phyloP scores from a whole-genome alignment of 2,888 invertebrate genomes.

The Dynastes hyllus region DNA sequence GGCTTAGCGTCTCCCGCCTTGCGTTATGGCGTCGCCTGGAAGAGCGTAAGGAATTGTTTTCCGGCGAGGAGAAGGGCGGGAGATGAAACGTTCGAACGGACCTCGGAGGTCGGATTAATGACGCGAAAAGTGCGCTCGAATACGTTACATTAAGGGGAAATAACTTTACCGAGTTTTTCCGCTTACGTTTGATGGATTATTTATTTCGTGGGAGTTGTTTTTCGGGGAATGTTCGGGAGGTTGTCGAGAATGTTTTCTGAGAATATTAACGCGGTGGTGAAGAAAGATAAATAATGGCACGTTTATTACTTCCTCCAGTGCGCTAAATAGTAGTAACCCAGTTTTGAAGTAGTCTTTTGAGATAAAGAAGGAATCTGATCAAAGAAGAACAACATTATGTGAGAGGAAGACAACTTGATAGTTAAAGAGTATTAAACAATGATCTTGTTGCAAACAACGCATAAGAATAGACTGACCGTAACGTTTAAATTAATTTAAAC shows the following conservation, averaged over 20 bases:
- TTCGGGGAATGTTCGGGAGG: not conserved
- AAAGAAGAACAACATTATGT: too few species aligned
- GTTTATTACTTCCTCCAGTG: too few species aligned
- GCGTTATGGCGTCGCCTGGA: not conserved
- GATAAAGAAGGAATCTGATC: too few species aligned
- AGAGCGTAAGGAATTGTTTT: conserved; percentile 31
- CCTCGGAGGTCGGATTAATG: conserved; percentile 24
- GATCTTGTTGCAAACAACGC: too few species aligned
- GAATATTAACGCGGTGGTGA: not conserved
- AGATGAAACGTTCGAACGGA: conserved; percentile 28
- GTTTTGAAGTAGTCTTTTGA: too few species aligned
- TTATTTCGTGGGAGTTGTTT: conserved; percentile 17
- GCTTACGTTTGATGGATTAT: conserved; percentile 31
- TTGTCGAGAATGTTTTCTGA: not conserved
- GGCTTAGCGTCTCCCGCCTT: not conserved
- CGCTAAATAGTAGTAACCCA: too few species aligned
- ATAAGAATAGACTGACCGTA: too few species aligned
- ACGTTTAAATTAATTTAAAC: too few species aligned
- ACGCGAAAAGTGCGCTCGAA: conserved; percentile 22
- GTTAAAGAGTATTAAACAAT: too few species aligned
- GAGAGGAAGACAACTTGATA: too few species aligned
- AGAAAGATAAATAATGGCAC: not conserved
- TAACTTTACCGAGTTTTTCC: conserved; percentile 27
- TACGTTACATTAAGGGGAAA: conserved; percentile 38
- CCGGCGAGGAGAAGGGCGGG: not conserved